Base-by-base conservation (phyloP, 2,113 vertebrate species). In the Mesocricetus auratus region DNA sequence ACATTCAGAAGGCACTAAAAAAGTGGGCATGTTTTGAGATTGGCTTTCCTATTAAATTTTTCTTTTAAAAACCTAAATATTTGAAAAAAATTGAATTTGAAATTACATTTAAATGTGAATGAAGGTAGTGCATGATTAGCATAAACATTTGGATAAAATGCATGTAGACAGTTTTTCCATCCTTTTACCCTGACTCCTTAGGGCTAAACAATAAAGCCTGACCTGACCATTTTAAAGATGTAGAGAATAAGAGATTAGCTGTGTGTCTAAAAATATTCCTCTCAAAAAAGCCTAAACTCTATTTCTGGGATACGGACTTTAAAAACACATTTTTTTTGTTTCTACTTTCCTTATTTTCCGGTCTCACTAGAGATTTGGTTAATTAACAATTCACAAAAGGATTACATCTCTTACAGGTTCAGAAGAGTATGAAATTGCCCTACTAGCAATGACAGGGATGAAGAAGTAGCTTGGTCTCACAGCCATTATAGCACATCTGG, bases 351-450 rank as follows among this genome's bases (percentile, higher is more conserved):
- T 17, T 97, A 10, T 95, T 97, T 91, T 82, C 93, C 53, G 83
- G 53, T 91, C 89, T 97, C 97, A 95, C 90, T 96, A 94, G 95
- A 79, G 87, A 98, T 98, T 97, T 98, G 90, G 96, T 98, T 98
- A 98, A 98, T 98, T 98, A 98, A 98, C 95, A 97, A 68, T 97
- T 97, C 92, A 96, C 93, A 85, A 86, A 96, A 98, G 87, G 93
- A 97, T 98, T 98, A 95, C 53, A 97, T 94, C 86, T 98, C 96
- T 97, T 98, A 97, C 75, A 97, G 91, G 97, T 94, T 98, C 95
- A 98, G 64, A 64, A 97, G 96, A 97, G 93, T 98, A 94, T 98
- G 98, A 98, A 98, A 98, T 98, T 98, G 83, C 90, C 91, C 97
- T 98, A 94, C 31, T 97, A 90, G 73, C 77, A 95, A 90, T 93